These are phyloP conservation scores for Embidobia sp. DNA, from an alignment of 2,888 invertebrate genomes.

Conservation along the genomic window DNA sequence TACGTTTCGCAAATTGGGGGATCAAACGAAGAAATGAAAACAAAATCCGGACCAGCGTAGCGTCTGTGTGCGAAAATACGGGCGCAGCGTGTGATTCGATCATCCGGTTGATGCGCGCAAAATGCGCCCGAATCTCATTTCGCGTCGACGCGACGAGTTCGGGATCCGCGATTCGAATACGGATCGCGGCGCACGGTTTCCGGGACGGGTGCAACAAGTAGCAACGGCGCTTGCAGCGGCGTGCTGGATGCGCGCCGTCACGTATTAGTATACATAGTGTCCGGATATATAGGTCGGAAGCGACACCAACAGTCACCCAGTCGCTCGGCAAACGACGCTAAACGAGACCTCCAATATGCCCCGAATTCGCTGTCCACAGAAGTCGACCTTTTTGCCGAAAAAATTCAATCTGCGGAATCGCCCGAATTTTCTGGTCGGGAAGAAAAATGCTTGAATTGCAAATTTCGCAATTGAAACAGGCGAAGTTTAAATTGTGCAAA, in stretches of 20 bases:
- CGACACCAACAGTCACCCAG: slow-evolving; percentile 54
- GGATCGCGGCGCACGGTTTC: slow-evolving; percentile 67
- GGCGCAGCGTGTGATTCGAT: slow-evolving; percentile 28
- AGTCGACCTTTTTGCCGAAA: no score
- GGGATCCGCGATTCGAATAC: slow-evolving; percentile 58
- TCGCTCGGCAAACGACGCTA: slow-evolving; percentile 42
- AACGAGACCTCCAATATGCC: no score
- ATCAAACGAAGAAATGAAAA: background rate
- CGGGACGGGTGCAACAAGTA: slow-evolving; percentile 78
- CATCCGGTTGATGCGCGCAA: slow-evolving; percentile 45
- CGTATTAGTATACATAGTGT: slow-evolving; percentile 66
- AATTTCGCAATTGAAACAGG: no score
- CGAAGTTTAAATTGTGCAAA: no score
- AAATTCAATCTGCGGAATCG: no score
- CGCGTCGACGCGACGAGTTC: slow-evolving; percentile 40
- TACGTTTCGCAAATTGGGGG: no score
- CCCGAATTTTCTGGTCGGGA: no score
- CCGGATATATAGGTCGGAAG: slow-evolving; percentile 63
- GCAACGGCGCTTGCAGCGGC: slow-evolving; percentile 75
- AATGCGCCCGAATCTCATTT: slow-evolving; percentile 57
- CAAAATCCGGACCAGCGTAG: background rate
- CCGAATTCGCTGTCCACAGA: no score
- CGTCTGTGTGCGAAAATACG: slow-evolving; percentile 16
- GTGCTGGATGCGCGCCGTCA: slow-evolving; percentile 64
- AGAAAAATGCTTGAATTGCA: no score